These are phyloP conservation scores for Pachymerium ferrugineum DNA, from an alignment of 2,888 invertebrate species.

Conservation along the genomic window DNA sequence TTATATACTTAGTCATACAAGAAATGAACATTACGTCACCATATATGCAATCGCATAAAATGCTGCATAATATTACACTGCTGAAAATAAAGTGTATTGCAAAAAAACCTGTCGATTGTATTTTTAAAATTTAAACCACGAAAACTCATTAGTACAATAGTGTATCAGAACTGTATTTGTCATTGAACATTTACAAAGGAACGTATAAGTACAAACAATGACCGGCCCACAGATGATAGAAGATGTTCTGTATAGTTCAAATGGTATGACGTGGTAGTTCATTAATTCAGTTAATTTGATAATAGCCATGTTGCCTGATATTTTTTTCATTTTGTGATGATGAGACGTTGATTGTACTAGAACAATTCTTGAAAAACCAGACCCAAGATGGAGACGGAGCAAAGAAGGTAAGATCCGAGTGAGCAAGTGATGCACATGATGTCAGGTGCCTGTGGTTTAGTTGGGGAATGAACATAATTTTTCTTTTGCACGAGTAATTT, in stretches of 20 bases:
- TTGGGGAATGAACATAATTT: background rate
- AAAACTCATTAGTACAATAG: too few relatives aligned
- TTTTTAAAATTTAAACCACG: too few relatives aligned
- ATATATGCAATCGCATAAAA: too few relatives aligned
- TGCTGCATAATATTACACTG: too few relatives aligned
- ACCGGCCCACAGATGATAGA: conserved; percentile 23
- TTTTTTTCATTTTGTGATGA: background rate
- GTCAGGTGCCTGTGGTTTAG: conserved; percentile 17
- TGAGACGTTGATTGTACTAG: conserved; percentile 22
- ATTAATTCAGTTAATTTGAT: background rate
- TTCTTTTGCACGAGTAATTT: background rate
- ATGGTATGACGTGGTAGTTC: conserved; percentile 10
- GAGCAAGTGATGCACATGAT: conserved; percentile 27
- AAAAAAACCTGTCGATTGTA: too few relatives aligned
- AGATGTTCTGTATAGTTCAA: background rate
- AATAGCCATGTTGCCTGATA: background rate
- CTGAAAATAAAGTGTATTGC: too few relatives aligned
- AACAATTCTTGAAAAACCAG: conserved; percentile 23
- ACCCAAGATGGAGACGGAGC: conserved; percentile 27
- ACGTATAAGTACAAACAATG: conserved; percentile 25
- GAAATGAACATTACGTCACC: too few relatives aligned
- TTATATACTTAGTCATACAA: too few relatives aligned
- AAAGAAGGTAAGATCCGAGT: conserved; percentile 25
- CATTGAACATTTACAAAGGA: conserved; percentile 27
- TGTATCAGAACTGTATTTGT: conserved; percentile 27